Percentiles rank a stretch among this genome's conserved stretches.
These are phyloP conservation scores for Scaptomyza caliginosa DNA, from an alignment of 2,888 invertebrate genomes.

Conservation along the genomic window DNA sequence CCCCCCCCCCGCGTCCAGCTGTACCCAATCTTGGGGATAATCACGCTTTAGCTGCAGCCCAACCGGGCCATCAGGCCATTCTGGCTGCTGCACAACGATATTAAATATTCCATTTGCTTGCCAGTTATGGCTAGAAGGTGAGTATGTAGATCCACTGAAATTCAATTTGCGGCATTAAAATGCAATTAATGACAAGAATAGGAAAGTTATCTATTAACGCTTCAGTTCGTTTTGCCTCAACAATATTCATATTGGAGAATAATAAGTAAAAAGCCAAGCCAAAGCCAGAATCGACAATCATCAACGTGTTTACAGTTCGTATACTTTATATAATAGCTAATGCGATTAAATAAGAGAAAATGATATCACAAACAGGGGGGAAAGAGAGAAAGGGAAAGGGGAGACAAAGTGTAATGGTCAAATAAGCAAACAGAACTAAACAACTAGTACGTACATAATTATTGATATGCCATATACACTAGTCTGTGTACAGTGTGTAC, in stretches of 20 bases:
- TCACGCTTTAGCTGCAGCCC: not conserved
- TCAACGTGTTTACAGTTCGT: conserved; percentile 10
- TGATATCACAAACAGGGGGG: not conserved
- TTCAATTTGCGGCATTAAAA: not conserved
- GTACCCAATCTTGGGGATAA: conserved; percentile 7
- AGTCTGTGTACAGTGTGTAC: not conserved
- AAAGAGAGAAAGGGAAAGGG: not conserved
- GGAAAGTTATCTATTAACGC: conserved; percentile 14
- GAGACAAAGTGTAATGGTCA: not conserved
- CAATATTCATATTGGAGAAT: conserved; percentile 17
- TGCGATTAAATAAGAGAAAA: conserved; percentile 6
- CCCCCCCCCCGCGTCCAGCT: not conserved
- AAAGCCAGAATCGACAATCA: conserved; percentile 10
- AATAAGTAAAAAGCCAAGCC: not conserved
- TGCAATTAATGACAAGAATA: conserved; percentile 1
- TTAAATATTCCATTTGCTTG: conserved; percentile 11
- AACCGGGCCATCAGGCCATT: not conserved
- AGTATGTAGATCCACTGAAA: not conserved
- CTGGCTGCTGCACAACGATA: conserved; percentile 1
- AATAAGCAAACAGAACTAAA: conserved; percentile 2
- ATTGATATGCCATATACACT: conserved; percentile 1
- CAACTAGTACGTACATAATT: conserved; percentile 18
- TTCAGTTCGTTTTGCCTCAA: conserved; percentile 10
- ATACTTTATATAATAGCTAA: conserved; percentile 27
- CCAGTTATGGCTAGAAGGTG: not conserved